Conservation (phyloP, 2,113 vertebrate species). For the Dascyllus trimaculatus region DNA sequence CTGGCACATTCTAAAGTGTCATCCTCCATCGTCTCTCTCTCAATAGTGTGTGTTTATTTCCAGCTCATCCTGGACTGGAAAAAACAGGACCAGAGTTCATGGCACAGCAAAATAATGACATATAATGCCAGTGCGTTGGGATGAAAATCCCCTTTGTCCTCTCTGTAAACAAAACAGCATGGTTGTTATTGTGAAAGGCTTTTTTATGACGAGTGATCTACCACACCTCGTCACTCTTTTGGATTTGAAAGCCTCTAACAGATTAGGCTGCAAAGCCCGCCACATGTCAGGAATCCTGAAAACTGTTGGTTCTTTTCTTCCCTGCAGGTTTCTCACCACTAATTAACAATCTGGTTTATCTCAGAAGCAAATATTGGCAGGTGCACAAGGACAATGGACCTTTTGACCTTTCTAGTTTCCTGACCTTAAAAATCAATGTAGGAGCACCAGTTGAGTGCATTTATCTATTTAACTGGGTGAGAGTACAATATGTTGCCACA, state of each 20-base stretch:
- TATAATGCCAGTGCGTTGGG: slow-evolving; percentile 21
- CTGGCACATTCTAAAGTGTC: not conserved
- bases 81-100: not conserved
- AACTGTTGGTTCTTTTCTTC: slow-evolving; percentile 10
- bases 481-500: not conserved
- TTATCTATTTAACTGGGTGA: not conserved
- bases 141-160: not conserved
- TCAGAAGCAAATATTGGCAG: slow-evolving; percentile 15
- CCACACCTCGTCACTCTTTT: slow-evolving; percentile 21
- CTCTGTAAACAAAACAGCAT: slow-evolving; percentile 45
- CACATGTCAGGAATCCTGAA: slow-evolving; percentile 19
- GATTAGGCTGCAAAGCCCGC: slow-evolving; percentile 2
- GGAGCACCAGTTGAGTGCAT: not conserved
- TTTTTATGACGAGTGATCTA: slow-evolving; percentile 15
- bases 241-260: slow-evolving; percentile 31
- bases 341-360: slow-evolving; percentile 6
- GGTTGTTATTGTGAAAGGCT: slow-evolving; percentile 1
- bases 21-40: not conserved
- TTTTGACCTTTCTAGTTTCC: not conserved
- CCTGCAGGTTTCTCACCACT: slow-evolving; percentile 1
- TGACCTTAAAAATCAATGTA: not conserved
- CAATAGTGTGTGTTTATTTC: not conserved
- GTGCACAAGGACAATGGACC: not conserved
- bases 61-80: slow-evolving; percentile 10
- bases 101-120: slow-evolving; percentile 26